Evolutionary conservation across 1,140 invertebrate genomes (phyloP), one percentile per base, ranked within the genome.

Genomic region (Drosophila prosaltans): DNA sequence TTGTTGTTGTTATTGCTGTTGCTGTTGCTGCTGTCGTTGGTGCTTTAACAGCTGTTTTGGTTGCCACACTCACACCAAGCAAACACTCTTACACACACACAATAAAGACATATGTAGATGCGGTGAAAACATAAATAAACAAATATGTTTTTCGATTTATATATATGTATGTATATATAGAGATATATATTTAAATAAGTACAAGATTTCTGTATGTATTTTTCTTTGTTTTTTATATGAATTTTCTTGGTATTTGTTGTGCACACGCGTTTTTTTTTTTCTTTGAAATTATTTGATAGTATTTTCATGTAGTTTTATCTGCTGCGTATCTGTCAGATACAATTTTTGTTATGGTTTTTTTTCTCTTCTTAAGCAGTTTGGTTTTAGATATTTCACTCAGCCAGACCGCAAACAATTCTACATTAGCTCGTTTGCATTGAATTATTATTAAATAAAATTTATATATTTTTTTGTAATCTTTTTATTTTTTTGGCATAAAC

Each of bases 41-140:
- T 66, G 67, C 69, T 72, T 67, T 72, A 82, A 88, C 83, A 86
- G 83, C 84, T 86, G 83, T 86, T 86, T 63, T 70, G 65, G 21
- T 51, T 60, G 71, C 79, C 69, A 74, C 66, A 78, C 74, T 54
- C 70, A 74, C 45, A 26, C 8, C 32, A 67, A 58, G 48, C 41
- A 41, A 28, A 11, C 54, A 41, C 24, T 51, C 64, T 69, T 58
- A 60, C 48, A 65, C 61, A 72, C 32, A 67, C 63, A 60, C 40
- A 48, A 28, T 10, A 28, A 30, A 48, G 54, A 39, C 32, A 28
- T 8, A 59, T 21, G 61, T 40, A n/a, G 30, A n/a, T 55, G 43
- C 28, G 26, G 30, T 24, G 40, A 32, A 74, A 70, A 88, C 69
- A 82, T 79, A 79, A 86, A 85, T 73, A 85, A 85, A 85, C 60